A percentile compares a stretch with the other conserved stretches of the same genome.
Conservation (phyloP, 2,113 vertebrate genomes). For the Geococcyx californianus region DNA sequence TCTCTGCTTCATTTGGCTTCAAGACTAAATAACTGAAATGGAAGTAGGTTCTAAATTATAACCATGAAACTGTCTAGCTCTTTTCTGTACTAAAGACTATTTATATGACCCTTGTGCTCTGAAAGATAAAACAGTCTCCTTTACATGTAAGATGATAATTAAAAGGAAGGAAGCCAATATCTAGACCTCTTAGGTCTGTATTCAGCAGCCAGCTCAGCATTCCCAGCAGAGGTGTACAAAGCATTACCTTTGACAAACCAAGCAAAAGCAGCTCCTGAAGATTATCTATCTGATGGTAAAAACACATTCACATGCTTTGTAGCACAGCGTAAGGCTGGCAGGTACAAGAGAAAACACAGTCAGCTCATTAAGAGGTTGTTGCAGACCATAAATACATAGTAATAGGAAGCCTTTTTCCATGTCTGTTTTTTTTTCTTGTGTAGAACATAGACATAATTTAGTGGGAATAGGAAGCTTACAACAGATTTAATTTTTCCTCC, state of each 20-base stretch:
- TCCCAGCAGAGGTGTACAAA: slow-evolving; percentile 16
- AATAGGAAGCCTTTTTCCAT: neutral
- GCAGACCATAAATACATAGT: neutral
- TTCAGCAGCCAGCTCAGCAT: slow-evolving; percentile 46
- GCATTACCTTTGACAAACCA: neutral
- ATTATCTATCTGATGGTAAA: neutral
- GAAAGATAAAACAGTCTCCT: slow-evolving; percentile 37
- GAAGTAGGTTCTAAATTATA: slow-evolving; percentile 46
- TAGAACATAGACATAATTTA: neutral
- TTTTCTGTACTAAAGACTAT: slow-evolving; percentile 42
- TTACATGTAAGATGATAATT: slow-evolving; percentile 41
- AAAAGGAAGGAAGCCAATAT: slow-evolving; percentile 40
- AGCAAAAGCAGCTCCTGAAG: neutral
- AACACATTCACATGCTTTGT: neutral
- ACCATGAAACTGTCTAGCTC: slow-evolving; percentile 31
- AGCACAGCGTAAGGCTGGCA: neutral
- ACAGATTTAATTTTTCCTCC: neutral
- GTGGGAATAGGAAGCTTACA: neutral
- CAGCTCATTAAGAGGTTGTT: neutral
- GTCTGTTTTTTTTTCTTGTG: neutral
- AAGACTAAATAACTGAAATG: slow-evolving; percentile 42
- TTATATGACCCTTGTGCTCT: slow-evolving; percentile 38
- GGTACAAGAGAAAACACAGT: neutral
- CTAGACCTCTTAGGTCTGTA: neutral
- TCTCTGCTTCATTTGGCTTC: slow-evolving; percentile 39